These are phyloP conservation scores for Cephalopachus bancanus DNA, from an alignment of 2,797 vertebrate genomes.

Conservation along the genomic window DNA sequence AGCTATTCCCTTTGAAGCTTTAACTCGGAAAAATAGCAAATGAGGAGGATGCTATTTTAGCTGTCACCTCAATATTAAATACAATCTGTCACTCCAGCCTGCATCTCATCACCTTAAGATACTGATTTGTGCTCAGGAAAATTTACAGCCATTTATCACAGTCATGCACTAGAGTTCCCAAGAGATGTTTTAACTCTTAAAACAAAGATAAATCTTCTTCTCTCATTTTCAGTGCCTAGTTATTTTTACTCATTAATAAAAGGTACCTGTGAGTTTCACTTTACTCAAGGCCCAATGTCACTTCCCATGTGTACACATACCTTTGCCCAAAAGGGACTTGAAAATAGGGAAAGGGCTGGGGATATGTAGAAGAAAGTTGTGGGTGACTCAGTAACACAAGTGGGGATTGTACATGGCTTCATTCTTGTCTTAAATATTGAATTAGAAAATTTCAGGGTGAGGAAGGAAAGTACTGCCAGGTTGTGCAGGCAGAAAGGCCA, in stretches of 20 bases:
- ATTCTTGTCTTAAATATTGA: neutral
- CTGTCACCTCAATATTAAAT: slow-evolving; percentile 67
- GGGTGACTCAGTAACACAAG: neutral
- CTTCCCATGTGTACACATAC: fast-evolving
- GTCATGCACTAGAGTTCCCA: slow-evolving; percentile 17
- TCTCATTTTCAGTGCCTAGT: slow-evolving; percentile 35
- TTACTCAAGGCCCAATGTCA: neutral
- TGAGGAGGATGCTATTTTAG: slow-evolving; percentile 58
- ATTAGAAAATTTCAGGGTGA: neutral
- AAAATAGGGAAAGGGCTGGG: neutral
- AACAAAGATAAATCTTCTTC: slow-evolving; percentile 73
- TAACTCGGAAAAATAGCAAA: slow-evolving; percentile 39
- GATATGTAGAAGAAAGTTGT: neutral
- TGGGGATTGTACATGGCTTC: fast-evolving
- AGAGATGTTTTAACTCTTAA: slow-evolving; percentile 68
- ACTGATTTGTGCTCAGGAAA: slow-evolving; percentile 50
- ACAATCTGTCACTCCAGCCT: slow-evolving; percentile 46
- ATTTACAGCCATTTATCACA: slow-evolving; percentile 57
- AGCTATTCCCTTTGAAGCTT: slow-evolving; percentile 31
- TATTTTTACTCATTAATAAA: slow-evolving; percentile 69
- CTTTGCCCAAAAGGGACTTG: neutral
- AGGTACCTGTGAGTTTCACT: slow-evolving; percentile 21
- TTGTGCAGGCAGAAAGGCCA: fast-evolving
- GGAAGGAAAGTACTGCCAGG: fast-evolving
- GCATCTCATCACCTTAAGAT: slow-evolving; percentile 36